Conservation (phyloP, 2,113 vertebrate genomes). For the Merops nubicus region DNA sequence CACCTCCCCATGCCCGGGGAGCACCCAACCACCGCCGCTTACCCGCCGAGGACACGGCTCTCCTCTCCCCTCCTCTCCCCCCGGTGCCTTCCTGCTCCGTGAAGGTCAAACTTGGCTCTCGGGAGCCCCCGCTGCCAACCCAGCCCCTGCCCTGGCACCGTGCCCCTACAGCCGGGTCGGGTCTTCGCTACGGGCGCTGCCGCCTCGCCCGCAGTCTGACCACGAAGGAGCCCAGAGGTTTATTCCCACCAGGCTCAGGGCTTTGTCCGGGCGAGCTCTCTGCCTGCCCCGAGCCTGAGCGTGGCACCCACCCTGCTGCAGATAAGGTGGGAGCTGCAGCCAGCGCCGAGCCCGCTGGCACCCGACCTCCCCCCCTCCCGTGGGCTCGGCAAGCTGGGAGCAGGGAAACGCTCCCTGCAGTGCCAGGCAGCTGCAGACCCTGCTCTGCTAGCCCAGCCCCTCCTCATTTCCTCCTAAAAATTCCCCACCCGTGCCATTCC, state of each 20-base stretch:
- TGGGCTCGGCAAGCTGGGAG: not conserved
- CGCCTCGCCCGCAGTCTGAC: not conserved
- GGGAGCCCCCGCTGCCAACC: slow-evolving; percentile 1
- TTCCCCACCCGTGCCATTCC: rapidly evolving
- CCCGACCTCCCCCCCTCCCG: not conserved
- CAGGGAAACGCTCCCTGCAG: rapidly evolving
- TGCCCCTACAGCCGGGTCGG: not conserved
- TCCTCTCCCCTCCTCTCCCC: not conserved
- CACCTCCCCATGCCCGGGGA: not conserved
- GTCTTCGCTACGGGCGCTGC: not conserved
- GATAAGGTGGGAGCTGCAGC: not conserved
- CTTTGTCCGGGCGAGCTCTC: not conserved
- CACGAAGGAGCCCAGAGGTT: not conserved
- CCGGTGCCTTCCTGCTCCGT: not conserved
- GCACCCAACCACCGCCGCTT: not conserved
- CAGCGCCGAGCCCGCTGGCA: not conserved
- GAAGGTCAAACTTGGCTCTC: slow-evolving; percentile 6
- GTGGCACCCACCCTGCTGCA: not conserved
- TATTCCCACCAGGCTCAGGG: not conserved
- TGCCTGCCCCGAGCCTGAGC: not conserved
- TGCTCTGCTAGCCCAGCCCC: not conserved
- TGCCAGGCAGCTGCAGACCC: not conserved
- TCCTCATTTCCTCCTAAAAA: not conserved
- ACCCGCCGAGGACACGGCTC: not conserved
- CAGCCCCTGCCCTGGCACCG: slow-evolving; percentile 30